Evolutionary conservation across 2,113 vertebrate genomes (phyloP).

Genomic region (Empidonax alnorum): DNA sequence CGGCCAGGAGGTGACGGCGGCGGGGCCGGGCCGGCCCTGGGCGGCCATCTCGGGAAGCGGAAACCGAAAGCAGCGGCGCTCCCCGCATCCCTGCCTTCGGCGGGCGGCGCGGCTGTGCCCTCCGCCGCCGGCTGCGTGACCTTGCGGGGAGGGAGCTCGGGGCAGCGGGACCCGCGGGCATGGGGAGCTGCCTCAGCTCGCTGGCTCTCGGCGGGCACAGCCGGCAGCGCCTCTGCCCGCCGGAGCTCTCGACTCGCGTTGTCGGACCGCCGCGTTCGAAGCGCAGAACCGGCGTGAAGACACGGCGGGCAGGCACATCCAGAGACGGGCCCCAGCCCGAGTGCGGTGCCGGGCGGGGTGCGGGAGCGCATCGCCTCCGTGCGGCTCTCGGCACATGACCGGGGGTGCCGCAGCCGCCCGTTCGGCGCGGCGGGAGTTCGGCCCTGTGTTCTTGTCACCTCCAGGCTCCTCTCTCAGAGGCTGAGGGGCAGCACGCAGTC

Average conservation of each 20-base stretch:
- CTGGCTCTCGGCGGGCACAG: neutral
- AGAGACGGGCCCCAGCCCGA: neutral
- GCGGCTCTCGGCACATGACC: neutral
- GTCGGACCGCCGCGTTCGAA: accelerated
- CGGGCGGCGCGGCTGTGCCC: neutral
- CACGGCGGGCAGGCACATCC: accelerated
- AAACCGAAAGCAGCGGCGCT: neutral
- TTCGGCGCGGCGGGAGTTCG: neutral
- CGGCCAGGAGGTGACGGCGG: neutral
- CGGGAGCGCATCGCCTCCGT: neutral
- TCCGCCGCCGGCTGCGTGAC: neutral
- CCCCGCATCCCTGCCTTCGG: too few species aligned
- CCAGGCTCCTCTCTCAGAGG: neutral
- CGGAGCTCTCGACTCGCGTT: accelerated
- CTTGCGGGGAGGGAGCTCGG: too few species aligned
- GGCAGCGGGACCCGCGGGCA: accelerated
- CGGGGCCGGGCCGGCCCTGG: too few species aligned
- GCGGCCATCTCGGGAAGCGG: slow-evolving; percentile 13
- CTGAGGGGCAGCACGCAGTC: neutral
- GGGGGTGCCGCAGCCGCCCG: neutral
- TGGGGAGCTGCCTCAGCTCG: neutral
- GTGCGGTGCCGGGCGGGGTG: neutral
- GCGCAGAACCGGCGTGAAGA: accelerated
- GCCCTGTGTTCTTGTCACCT: neutral
- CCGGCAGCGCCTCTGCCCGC: neutral